Evolutionary conservation across 2,113 vertebrate genomes (phyloP).

Genomic region (Parus major): DNA sequence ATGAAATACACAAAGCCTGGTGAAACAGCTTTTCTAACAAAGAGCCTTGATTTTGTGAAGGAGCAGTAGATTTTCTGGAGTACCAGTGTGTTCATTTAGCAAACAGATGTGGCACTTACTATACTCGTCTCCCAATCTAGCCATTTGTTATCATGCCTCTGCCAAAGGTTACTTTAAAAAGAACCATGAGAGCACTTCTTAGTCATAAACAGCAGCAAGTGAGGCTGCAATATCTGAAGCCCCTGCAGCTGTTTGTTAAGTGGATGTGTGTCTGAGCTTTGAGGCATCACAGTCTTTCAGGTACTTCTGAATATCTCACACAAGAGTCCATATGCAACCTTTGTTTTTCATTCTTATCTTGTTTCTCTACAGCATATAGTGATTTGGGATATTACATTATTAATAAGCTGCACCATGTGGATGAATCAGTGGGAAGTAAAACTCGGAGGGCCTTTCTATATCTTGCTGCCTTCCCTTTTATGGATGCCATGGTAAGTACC

Average conservation of each 20-base stretch:
- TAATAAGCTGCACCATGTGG: constrained; percentile 98
- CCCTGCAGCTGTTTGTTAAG: constrained; percentile 1
- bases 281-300: neutral
- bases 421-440: constrained; percentile 93
- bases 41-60: neutral
- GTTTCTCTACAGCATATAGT: constrained; percentile 82
- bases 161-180: constrained; percentile 30
- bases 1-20: neutral
- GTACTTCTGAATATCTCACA: neutral
- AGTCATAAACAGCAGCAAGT: constrained; percentile 14
- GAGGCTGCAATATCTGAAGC: neutral
- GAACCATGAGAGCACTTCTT: neutral
- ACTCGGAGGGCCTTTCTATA: constrained; percentile 95
- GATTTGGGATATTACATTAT: constrained; percentile 96
- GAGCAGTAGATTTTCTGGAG: constrained; percentile 18
- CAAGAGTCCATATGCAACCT: neutral
- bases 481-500: constrained; percentile 95
- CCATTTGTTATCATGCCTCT: constrained; percentile 1
- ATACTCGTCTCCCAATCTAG: neutral
- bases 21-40: neutral
- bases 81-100: constrained; percentile 4
- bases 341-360: neutral
- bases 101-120: constrained; percentile 23
- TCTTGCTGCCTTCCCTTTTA: constrained; percentile 92
- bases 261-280: neutral